These are phyloP conservation scores for Bergia puertoricense DNA, from an alignment of 92 coral and sea anemone species.

Conservation along the genomic window DNA sequence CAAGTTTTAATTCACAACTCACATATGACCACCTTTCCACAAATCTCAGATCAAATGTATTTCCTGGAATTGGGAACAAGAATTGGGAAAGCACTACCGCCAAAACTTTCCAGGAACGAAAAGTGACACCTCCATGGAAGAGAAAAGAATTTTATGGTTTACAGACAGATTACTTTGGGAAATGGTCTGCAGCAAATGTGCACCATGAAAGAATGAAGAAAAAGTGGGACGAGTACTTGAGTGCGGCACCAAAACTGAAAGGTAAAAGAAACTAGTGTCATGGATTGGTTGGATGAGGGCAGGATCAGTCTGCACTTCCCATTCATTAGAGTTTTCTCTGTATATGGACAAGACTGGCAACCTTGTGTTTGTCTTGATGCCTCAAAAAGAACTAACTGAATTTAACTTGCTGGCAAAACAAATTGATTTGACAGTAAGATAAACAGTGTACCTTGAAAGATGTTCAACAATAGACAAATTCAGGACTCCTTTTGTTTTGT, in stretches of 20 bases:
- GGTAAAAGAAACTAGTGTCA: constrained; percentile 52
- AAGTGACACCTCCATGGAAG: constrained; percentile 60
- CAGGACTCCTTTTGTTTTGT: too few relatives aligned
- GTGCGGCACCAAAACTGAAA: constrained; percentile 77
- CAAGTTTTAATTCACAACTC: background rate
- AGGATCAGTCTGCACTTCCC: background rate
- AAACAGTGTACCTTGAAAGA: background rate
- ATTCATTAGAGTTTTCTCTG: background rate
- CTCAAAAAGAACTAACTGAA: background rate
- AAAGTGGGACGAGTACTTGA: constrained; percentile 83
- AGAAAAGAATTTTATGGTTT: constrained; percentile 83
- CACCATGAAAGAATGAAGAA: constrained; percentile 94
- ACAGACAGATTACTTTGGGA: constrained; percentile 80
- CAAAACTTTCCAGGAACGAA: constrained; percentile 59
- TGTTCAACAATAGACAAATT: too few relatives aligned
- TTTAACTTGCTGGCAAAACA: too few relatives aligned
- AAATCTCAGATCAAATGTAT: constrained; percentile 81
- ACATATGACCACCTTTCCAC: constrained; percentile 74
- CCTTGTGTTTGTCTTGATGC: background rate
- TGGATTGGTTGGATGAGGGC: background rate
- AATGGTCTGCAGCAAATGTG: constrained; percentile 95
- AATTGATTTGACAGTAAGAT: too few relatives aligned
- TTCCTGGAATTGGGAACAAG: constrained; percentile 91
- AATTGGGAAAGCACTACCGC: constrained; percentile 84
- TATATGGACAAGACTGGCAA: background rate